Base-by-base conservation (phyloP, 1,140 invertebrate species). In the Nephila pilipes region DNA sequence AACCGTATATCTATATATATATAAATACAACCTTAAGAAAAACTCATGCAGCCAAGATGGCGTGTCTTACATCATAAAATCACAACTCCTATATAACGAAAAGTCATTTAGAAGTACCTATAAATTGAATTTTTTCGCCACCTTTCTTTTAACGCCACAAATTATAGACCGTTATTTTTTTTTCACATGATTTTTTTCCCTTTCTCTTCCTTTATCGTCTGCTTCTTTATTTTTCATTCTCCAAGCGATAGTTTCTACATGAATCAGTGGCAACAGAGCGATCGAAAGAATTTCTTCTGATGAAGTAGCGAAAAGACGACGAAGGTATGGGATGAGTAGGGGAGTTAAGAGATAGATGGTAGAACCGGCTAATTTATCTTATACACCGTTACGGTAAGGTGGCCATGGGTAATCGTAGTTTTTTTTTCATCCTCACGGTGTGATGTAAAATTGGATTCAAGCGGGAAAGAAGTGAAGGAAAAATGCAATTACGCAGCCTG, bases 381-480 rank as follows among this genome's bases (percentile, higher is more conserved):
- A 92, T 55, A 92, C 90, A 92, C 90, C 81, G 90, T 92, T 92
- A 92, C 90, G 90, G 36, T 92, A 75, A 92, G 90, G 90, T 92
- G 81, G 81, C 38, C 22, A 69, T 92, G 81, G 81, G 81, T 92
- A 92, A 92, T 92, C 80, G 81, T 46, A 85, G 69, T 92, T 85
- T 91, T 90, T 91, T 79, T 63, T 92, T 80, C 57, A 36, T 80
- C 80, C 81, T 69, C 57, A 92, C 32, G 81, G 80, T 92, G 80
- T 92, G 90, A 92, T 92, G 90, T 92, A 92, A 92, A 92, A 92
- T 92, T 92, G 90, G 90, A 92, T 85, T 92, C 90, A 92, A 92
- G 79, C n/a, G 81, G 90, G 38, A 46, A 54, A 60, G 81, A 54
- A 69, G 20, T 14, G n/a, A 85, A 22, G 79, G 54, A 85, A 92